Conservation (phyloP, 2,113 vertebrate species). For the Gnathonemus longibarbis region DNA sequence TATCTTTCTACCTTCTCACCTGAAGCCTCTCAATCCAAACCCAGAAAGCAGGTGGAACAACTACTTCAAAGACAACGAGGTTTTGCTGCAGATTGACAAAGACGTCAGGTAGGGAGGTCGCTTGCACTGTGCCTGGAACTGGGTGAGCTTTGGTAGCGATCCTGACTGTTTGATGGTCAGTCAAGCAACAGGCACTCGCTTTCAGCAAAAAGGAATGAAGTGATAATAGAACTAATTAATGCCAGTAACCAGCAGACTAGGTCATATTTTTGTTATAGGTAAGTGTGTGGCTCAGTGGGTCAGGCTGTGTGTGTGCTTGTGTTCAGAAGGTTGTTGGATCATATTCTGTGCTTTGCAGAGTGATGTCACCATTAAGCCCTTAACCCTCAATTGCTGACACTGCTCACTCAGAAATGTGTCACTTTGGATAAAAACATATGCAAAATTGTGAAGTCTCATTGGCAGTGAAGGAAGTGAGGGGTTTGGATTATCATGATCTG, state of each 20-base stretch:
- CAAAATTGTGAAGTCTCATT: neutral
- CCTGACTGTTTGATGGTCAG: neutral
- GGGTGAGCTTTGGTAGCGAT: neutral
- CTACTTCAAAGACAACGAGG: slow-evolving; percentile 96
- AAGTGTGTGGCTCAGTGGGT: neutral
- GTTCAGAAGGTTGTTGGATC: neutral
- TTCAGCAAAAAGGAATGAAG: neutral
- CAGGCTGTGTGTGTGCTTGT: neutral
- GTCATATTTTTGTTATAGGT: neutral
- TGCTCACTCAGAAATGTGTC: neutral
- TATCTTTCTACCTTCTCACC: neutral
- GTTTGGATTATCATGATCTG: neutral
- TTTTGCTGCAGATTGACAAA: slow-evolving; percentile 95
- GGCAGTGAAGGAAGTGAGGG: neutral
- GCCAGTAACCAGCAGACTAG: neutral
- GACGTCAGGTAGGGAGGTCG: slow-evolving; percentile 76
- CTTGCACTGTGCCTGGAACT: neutral
- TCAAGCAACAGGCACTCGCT: neutral
- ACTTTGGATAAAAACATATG: neutral
- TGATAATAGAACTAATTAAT: neutral
- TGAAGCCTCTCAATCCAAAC: slow-evolving; percentile 87
- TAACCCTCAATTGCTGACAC: neutral
- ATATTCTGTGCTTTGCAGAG: neutral
- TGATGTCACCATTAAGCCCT: neutral
- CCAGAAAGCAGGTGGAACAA: slow-evolving; percentile 95